Conservation (phyloP, 2,888 invertebrate species). For the Marasmarcha lunaedactyla region DNA sequence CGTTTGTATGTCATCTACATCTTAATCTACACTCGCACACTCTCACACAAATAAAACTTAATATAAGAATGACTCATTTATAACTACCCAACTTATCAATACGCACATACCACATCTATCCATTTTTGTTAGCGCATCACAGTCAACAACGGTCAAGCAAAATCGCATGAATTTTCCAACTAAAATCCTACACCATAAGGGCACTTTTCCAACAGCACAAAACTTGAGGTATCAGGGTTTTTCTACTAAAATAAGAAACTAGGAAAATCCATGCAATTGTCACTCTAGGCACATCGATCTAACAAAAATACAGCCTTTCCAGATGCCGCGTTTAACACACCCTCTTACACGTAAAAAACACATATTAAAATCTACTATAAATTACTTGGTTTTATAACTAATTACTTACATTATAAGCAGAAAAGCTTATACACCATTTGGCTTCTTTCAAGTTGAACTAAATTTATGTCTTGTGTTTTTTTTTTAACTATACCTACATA, state of each 20-base stretch:
- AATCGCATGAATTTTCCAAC: constrained; percentile 30
- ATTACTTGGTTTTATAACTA: constrained; percentile 22
- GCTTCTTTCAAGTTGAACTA: constrained; percentile 71
- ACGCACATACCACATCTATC: constrained; percentile 10
- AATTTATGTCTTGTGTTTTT: constrained; percentile 62
- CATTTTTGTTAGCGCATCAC: constrained; percentile 54
- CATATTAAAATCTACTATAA: constrained; percentile 22
- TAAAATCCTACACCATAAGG: too few species aligned
- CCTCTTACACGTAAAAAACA: constrained; percentile 18
- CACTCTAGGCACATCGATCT: constrained; percentile 49
- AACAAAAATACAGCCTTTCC: constrained; percentile 47
- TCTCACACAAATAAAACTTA: constrained; percentile 1
- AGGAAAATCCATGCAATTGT: constrained; percentile 33
- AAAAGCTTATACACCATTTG: constrained; percentile 61
- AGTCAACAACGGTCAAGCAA: constrained; percentile 34
- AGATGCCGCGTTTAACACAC: constrained; percentile 17
- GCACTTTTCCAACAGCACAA: background rate
- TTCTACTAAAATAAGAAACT: background rate
- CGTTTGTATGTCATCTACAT: constrained; percentile 50
- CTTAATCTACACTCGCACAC: constrained; percentile 22
- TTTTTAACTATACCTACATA: too few species aligned
- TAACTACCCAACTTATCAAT: constrained; percentile 3
- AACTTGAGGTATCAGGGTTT: background rate
- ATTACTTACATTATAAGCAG: constrained; percentile 16
- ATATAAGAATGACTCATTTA: background rate